Conservation (phyloP, 2,797 vertebrate genomes). For the Pseudochirops cupreus region DNA sequence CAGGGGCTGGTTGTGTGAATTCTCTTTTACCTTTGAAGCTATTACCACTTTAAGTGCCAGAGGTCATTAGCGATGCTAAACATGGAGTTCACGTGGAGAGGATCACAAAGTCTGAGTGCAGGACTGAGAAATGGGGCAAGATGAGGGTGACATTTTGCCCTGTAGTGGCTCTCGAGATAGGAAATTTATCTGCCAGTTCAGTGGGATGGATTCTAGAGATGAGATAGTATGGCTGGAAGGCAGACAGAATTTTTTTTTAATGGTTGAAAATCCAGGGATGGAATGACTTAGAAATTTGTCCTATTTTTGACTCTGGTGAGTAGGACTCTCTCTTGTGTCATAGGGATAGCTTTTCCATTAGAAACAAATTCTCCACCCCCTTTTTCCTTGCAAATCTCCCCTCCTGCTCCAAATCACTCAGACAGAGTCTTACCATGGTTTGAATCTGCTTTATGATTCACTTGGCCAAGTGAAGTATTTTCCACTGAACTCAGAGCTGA, state of each 20-base stretch:
- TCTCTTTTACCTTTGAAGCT: conserved; percentile 63
- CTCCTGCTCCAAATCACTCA: conserved; percentile 26
- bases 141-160: conserved; percentile 21
- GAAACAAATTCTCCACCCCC: conserved; percentile 52
- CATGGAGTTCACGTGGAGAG: not conserved
- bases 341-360: conserved; percentile 53
- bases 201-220: conserved; percentile 42
- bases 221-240: conserved; percentile 5
- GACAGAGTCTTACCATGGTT: conserved; percentile 53
- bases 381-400: not conserved
- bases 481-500: conserved; percentile 13
- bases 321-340: conserved; percentile 52
- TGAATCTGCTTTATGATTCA: conserved; percentile 51
- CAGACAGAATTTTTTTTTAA: conserved; percentile 40
- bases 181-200: conserved; percentile 22
- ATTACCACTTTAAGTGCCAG: conserved; percentile 44
- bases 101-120: not conserved
- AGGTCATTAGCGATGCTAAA: conserved; percentile 11
- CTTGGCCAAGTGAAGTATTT: conserved; percentile 46
- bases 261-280: conserved; percentile 9
- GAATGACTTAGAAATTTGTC: conserved; percentile 35
- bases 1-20: not conserved
- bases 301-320: conserved; percentile 9
- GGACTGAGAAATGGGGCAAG: conserved; percentile 8
- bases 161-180: conserved; percentile 31